Evolutionary conservation across 2,113 vertebrate genomes (phyloP), one percentile per base, ranked within the genome.

Genomic region (Poeciliopsis retropinna): DNA sequence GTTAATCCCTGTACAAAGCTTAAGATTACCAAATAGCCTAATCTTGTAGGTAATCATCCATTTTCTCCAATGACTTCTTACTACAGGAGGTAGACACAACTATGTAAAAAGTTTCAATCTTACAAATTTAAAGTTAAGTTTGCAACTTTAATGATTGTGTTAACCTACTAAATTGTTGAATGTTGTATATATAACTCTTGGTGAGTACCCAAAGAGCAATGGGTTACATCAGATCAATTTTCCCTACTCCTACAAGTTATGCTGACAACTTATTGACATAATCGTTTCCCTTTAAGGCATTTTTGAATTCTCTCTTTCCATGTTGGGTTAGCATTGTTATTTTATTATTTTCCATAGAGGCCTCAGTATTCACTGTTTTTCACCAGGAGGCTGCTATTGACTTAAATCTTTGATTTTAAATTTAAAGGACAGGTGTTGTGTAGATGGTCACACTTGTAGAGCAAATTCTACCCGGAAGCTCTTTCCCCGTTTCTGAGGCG

Each of bases 191-290:
- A 30, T n/a, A 11, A 57, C 51, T 25, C 22, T 57, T n/a, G 44
- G 54, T 67, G 37, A 62, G 67, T 77, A 57, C 25, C 51, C 51
- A 73, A 39, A 61, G 51, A 79, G 76, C 79, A 31, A n/a, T 10
- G 63, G 67, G 74, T 64, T 70, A 73, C 72, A 84, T 41, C 70
- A 51, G 86, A 64, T 85, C 60, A 78, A 51, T 83, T 70, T 67
- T 67, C 69, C 64, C 54, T 6, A 66, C 32, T 4, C 78, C 72
- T 69, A 69, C 72, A 39, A 60, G 60, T 28, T 83, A 75, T 41
- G 32, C 60, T 44, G 72, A 67, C 70, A 68, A 67, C 25, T 29
- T 68, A 75, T 65, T 67, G 78, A 64, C 54, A 60, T 72, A 10
- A 44, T 54, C 9, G 72, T 77, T 62, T 32, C 62, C 34, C 63